phyloP scores from a whole-genome alignment of 2,888 invertebrate genomes.

The Myopa tessellatipennis region DNA sequence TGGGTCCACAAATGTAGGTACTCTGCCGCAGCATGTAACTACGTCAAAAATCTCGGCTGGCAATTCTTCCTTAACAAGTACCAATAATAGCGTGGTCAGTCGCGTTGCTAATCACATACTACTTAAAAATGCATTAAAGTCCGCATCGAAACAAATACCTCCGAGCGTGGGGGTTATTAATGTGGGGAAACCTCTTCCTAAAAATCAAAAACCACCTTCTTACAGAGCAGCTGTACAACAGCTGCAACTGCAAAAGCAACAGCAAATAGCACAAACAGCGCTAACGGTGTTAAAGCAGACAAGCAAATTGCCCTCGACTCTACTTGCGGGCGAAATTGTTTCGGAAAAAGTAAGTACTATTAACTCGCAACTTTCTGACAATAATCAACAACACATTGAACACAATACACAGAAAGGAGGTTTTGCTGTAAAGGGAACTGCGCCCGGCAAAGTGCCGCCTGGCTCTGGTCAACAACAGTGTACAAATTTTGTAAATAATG shows the following conservation, averaged over 20 bases:
- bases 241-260: constrained; percentile 59
- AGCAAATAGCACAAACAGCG: constrained; percentile 49
- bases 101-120: constrained; percentile 44
- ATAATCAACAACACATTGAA: not conserved
- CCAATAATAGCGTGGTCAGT: constrained; percentile 42
- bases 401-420: not conserved
- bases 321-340: constrained; percentile 14
- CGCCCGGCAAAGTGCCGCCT: not conserved
- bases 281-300: constrained; percentile 9
- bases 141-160: constrained; percentile 53
- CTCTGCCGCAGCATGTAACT: constrained; percentile 68
- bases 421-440: not conserved
- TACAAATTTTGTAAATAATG: constrained; percentile 14
- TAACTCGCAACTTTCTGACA: not conserved
- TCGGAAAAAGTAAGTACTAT: not conserved
- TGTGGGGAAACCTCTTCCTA: constrained; percentile 59
- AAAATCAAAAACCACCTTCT: constrained; percentile 65
- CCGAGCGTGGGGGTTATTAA: not conserved
- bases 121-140: constrained; percentile 57
- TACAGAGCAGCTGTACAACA: constrained; percentile 62
- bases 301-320: constrained; percentile 1
- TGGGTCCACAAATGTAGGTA: constrained; percentile 79
- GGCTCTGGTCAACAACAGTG: constrained; percentile 4
- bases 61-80: constrained; percentile 35
- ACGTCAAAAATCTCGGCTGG: constrained; percentile 58